Conservation (phyloP, 2,797 vertebrate genomes). For the Acanthis flammea region DNA sequence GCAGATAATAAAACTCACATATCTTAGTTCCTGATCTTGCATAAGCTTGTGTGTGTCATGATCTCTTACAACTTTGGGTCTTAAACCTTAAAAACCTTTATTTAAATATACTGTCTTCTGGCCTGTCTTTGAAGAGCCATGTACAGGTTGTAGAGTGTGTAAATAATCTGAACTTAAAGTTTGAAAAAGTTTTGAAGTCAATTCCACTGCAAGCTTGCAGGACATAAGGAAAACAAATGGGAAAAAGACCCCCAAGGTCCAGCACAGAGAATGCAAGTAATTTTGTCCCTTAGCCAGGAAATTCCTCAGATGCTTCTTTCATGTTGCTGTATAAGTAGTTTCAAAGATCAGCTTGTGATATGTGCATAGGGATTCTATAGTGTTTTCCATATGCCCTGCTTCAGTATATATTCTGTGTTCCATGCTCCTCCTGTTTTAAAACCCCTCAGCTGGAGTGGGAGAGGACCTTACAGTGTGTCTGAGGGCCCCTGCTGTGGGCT, state of each 20-base stretch:
- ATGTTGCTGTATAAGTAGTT: background rate
- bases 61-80: background rate
- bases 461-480: background rate
- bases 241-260: accelerated
- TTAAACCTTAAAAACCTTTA: background rate
- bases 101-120: background rate
- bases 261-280: background rate
- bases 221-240: background rate
- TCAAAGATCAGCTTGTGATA: background rate
- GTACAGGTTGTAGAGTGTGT: background rate
- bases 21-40: background rate
- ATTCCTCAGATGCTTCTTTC: background rate
- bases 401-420: background rate
- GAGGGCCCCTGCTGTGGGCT: background rate
- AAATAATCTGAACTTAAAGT: background rate
- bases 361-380: background rate
- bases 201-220: background rate
- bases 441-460: background rate
- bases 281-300: background rate
- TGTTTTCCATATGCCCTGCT: background rate
- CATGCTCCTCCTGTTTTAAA: background rate
- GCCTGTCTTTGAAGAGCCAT: background rate
- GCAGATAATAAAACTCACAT: background rate
- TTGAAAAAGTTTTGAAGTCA: background rate
- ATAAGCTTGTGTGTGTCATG: background rate